These are phyloP conservation scores for Amblyjoppa fuscipennis DNA, from an alignment of 2,888 invertebrate genomes.

Conservation along the genomic window DNA sequence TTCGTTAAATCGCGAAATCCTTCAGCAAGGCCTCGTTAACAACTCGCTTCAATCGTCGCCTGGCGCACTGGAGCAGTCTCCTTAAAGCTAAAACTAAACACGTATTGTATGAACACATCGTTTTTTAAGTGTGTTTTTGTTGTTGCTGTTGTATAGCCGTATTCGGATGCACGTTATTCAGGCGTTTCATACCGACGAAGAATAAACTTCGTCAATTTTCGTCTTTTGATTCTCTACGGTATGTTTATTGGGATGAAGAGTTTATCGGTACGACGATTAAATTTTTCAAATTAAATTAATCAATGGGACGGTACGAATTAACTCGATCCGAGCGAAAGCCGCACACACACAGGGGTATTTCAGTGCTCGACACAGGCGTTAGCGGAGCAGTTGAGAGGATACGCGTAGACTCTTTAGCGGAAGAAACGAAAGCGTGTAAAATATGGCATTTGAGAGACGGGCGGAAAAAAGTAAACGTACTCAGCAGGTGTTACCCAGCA, in stretches of 20 bases:
- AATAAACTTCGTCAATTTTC: conserved; percentile 5
- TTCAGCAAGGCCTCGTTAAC: conserved; percentile 37
- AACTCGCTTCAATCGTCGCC: conserved; percentile 1
- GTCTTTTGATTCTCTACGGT: conserved; percentile 17
- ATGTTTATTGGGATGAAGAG: conserved; percentile 68
- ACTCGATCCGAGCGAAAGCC: conserved; percentile 33
- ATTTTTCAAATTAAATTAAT: conserved; percentile 17
- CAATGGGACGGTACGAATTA: conserved; percentile 37
- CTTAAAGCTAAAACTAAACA: conserved; percentile 73
- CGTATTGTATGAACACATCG: conserved; percentile 76
- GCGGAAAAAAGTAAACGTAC: conserved; percentile 16
- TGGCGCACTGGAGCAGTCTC: conserved; percentile 55
- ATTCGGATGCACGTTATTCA: conserved; percentile 42
- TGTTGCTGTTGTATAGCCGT: conserved; percentile 9
- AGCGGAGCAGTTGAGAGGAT: neutral
- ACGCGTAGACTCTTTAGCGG: neutral
- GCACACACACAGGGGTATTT: conserved; percentile 25
- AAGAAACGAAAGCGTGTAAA: conserved; percentile 1
- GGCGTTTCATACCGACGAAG: neutral
- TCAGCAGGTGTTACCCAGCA: conserved; percentile 47
- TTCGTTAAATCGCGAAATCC: conserved; percentile 29
- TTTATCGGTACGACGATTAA: conserved; percentile 71
- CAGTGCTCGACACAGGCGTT: conserved; percentile 19
- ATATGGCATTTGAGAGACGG: conserved; percentile 6
- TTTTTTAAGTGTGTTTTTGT: conserved; percentile 74